phyloP scores from a whole-genome alignment of 2,113 vertebrate species.

The Parus major region DNA sequence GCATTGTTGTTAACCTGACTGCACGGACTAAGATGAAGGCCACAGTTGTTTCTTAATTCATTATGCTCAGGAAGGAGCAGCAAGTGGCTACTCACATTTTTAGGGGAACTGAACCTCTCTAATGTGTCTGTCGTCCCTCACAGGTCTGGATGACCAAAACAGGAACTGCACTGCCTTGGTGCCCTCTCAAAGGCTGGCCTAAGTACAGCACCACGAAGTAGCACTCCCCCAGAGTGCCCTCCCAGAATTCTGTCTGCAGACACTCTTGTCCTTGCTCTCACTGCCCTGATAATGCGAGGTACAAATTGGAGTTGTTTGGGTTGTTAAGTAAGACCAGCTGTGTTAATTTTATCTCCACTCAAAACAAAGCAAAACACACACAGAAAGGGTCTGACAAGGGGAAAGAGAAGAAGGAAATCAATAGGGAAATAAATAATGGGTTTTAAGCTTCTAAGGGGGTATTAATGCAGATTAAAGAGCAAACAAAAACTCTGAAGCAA shows the following conservation, averaged over 20 bases:
- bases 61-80: neutral
- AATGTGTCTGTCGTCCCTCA: neutral
- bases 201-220: fast-evolving
- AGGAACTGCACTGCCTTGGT: neutral
- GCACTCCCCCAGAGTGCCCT: neutral
- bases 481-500: constrained; percentile 70
- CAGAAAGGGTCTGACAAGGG: constrained; percentile 10
- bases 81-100: neutral
- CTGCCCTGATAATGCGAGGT: neutral
- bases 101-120: neutral
- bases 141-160: neutral
- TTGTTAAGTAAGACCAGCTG: constrained; percentile 56
- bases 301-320: constrained; percentile 12
- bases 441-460: constrained; percentile 72
- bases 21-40: neutral
- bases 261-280: fast-evolving
- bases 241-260: neutral
- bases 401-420: constrained; percentile 59
- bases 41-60: neutral
- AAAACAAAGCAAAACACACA: constrained; percentile 52
- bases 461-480: constrained; percentile 71
- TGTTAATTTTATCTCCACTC: constrained; percentile 64
- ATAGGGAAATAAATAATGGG: constrained; percentile 69
- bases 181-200: neutral
- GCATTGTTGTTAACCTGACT: neutral